Evolutionary conservation across 2,113 vertebrate species (phyloP).

Genomic region (Theristicus caerulescens): DNA sequence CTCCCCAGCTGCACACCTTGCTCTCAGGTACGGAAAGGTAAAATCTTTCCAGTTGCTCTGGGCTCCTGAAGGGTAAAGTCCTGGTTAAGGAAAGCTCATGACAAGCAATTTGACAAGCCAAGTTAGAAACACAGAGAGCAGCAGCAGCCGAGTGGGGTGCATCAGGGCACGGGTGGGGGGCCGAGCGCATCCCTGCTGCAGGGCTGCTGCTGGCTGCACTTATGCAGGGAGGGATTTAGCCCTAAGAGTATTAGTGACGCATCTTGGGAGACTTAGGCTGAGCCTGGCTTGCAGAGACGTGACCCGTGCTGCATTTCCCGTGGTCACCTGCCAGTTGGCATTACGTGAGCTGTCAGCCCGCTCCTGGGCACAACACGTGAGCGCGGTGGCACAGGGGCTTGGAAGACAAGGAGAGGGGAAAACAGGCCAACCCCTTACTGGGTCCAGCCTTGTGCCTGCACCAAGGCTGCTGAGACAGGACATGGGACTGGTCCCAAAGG

Average conservation of each 20-base stretch:
- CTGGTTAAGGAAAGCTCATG: not conserved
- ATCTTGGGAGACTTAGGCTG: constrained; percentile 49
- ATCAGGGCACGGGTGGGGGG: not conserved
- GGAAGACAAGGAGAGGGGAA: not conserved
- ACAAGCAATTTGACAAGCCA: not conserved
- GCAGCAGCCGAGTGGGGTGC: fast-evolving
- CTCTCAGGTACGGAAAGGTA: not conserved
- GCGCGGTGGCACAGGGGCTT: not conserved
- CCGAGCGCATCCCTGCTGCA: not conserved
- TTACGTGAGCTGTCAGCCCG: not conserved
- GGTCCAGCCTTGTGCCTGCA: not conserved
- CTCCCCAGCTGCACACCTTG: not conserved
- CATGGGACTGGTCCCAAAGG: fast-evolving
- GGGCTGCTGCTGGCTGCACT: not conserved
- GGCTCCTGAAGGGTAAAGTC: not conserved
- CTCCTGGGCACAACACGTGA: constrained; percentile 22
- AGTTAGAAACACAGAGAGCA: not conserved
- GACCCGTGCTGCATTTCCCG: not conserved
- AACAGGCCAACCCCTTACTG: not conserved
- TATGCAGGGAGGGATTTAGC: constrained; percentile 10
- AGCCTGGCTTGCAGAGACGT: constrained; percentile 36
- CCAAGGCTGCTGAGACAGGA: not conserved
- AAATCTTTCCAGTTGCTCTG: not conserved
- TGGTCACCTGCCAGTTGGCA: constrained; percentile 43
- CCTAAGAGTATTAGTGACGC: constrained; percentile 54